Evolutionary conservation across 1,140 invertebrate genomes (phyloP).

Genomic region (Nymphalis io): DNA sequence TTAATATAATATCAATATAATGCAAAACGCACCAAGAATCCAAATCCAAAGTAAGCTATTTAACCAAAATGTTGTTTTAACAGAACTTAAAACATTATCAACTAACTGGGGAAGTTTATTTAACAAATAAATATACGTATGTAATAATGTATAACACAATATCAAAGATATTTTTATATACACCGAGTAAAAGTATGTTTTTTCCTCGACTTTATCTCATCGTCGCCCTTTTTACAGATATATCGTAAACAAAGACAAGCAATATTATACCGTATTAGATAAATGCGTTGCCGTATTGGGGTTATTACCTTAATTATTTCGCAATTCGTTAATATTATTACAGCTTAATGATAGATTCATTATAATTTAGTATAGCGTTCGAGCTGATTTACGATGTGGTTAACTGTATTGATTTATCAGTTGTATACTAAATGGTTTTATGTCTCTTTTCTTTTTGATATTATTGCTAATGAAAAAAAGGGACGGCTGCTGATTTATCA

Average conservation of each 20-base stretch:
- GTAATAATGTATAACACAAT: no score
- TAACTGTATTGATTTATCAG: constrained; percentile 39
- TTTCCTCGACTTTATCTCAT: background rate
- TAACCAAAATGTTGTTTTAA: no score
- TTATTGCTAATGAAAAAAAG: background rate
- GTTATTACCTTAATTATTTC: constrained; percentile 32
- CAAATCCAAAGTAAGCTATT: no score
- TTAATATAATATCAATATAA: no score
- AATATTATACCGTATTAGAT: constrained; percentile 27
- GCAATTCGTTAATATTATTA: constrained; percentile 41
- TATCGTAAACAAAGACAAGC: constrained; percentile 14
- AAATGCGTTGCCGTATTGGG: constrained; percentile 28
- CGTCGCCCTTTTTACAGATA: background rate
- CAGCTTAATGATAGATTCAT: constrained; percentile 42
- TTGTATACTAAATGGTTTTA: constrained; percentile 17
- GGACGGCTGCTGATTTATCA: background rate
- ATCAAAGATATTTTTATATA: background rate
- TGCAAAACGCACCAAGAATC: no score
- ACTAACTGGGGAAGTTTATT: no score
- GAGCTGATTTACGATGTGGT: constrained; percentile 42
- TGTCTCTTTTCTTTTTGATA: constrained; percentile 14
- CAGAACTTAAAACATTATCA: no score
- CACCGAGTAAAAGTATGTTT: background rate
- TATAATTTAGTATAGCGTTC: constrained; percentile 42
- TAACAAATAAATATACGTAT: no score